Conservation (phyloP, 1,140 invertebrate genomes). For the Phenacoccus solenopsis region DNA sequence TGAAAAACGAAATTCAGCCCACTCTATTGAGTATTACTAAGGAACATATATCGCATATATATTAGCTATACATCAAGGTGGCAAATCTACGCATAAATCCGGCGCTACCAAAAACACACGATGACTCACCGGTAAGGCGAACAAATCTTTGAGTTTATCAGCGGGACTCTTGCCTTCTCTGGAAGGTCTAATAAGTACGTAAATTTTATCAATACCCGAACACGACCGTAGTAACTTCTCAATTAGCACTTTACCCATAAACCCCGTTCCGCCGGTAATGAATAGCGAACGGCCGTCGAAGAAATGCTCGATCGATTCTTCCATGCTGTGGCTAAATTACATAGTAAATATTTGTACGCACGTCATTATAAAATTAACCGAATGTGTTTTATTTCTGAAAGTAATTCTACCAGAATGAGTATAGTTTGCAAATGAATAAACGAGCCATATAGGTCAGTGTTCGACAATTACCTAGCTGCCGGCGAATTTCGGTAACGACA, state of each 20-base stretch:
- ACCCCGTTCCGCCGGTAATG: slow-evolving; percentile 49
- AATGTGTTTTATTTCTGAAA: too few species aligned
- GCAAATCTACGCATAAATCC: too few species aligned
- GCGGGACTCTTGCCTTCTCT: slow-evolving; percentile 26
- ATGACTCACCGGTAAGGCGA: background rate
- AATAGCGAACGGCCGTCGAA: slow-evolving; percentile 53
- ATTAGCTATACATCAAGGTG: too few species aligned
- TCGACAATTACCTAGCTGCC: background rate
- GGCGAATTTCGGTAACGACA: background rate
- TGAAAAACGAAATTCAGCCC: too few species aligned
- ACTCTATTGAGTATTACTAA: too few species aligned
- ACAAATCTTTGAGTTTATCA: background rate
- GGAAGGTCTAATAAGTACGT: slow-evolving; percentile 41
- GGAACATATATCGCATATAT: too few species aligned
- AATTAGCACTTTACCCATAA: slow-evolving; percentile 50
- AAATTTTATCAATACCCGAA: slow-evolving; percentile 37
- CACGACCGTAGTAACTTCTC: slow-evolving; percentile 47
- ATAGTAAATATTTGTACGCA: too few species aligned
- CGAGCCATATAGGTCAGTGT: too few species aligned
- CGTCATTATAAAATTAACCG: too few species aligned
- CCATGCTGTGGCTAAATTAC: too few species aligned
- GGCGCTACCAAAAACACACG: background rate
- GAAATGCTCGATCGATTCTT: slow-evolving; percentile 33
- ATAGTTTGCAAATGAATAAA: too few species aligned
- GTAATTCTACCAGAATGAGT: too few species aligned